phyloP scores from a whole-genome alignment of 2,888 invertebrate genomes.

The Glyphotaelius pellucidus region DNA sequence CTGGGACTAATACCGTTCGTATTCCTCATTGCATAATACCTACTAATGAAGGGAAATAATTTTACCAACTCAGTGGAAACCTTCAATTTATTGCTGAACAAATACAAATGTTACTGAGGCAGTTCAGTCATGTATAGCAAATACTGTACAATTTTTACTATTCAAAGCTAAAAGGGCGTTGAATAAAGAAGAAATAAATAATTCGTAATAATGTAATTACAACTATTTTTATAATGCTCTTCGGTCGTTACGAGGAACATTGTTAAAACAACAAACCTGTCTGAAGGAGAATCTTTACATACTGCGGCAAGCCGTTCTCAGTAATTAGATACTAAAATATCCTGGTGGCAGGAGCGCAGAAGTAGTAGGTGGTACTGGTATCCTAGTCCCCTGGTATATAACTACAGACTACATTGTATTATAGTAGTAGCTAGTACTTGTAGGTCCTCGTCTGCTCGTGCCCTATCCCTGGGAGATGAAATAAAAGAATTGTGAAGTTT shows the following conservation, averaged over 20 bases:
- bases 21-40: too few species aligned
- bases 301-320: background rate
- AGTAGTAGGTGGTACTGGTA: background rate
- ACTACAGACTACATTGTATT: background rate
- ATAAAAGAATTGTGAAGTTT: conserved; percentile 45
- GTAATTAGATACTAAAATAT: conserved; percentile 27
- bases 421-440: background rate
- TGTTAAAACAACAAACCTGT: conserved; percentile 3
- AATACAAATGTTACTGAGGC: too few species aligned
- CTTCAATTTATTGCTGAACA: too few species aligned
- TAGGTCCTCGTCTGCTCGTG: background rate
- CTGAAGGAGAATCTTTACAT: background rate
- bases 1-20: too few species aligned
- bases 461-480: conserved; percentile 26
- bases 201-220: too few species aligned
- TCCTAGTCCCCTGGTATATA: background rate
- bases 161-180: too few species aligned
- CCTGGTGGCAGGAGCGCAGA: background rate
- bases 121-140: too few species aligned
- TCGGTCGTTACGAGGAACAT: background rate
- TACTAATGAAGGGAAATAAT: too few species aligned
- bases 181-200: too few species aligned
- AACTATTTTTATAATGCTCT: background rate
- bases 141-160: too few species aligned
- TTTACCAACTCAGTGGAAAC: too few species aligned